phyloP scores from a whole-genome alignment of 2,113 vertebrate genomes.

The Hemiscyllium ocellatum region DNA sequence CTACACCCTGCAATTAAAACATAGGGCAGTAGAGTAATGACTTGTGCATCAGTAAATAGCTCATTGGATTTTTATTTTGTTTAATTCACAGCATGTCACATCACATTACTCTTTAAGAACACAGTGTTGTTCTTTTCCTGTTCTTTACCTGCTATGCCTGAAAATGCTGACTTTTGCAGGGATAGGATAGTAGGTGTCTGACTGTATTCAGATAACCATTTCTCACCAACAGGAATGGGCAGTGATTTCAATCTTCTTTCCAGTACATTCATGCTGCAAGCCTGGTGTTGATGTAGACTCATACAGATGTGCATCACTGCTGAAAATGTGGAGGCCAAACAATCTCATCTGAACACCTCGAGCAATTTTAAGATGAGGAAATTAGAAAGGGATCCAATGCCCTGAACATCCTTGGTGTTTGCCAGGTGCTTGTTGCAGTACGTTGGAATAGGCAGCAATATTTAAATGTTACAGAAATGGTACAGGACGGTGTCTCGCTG shows the following conservation, averaged over 20 bases:
- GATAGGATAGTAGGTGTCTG: neutral
- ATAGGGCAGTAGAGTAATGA: slow-evolving; percentile 18
- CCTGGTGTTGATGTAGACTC: too few relatives aligned
- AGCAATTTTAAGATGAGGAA: neutral
- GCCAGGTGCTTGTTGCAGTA: neutral
- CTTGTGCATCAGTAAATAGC: slow-evolving; percentile 27
- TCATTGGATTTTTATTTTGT: slow-evolving; percentile 26
- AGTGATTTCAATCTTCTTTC: neutral
- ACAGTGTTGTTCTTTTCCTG: neutral
- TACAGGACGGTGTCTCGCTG: neutral
- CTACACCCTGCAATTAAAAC: slow-evolving; percentile 8
- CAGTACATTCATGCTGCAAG: neutral
- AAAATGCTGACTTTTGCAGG: neutral
- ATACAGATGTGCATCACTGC: neutral
- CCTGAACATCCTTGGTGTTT: neutral
- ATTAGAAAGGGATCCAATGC: neutral
- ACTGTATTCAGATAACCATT: neutral
- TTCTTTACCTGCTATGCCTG: neutral
- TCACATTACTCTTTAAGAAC: slow-evolving; percentile 26
- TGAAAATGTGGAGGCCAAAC: neutral
- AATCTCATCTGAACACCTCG: neutral
- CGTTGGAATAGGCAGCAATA: neutral
- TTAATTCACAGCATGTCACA: neutral
- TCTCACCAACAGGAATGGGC: neutral
- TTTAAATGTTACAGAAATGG: neutral